Evolutionary conservation across 2,797 vertebrate species (phyloP).

Genomic region (Balearica regulorum): DNA sequence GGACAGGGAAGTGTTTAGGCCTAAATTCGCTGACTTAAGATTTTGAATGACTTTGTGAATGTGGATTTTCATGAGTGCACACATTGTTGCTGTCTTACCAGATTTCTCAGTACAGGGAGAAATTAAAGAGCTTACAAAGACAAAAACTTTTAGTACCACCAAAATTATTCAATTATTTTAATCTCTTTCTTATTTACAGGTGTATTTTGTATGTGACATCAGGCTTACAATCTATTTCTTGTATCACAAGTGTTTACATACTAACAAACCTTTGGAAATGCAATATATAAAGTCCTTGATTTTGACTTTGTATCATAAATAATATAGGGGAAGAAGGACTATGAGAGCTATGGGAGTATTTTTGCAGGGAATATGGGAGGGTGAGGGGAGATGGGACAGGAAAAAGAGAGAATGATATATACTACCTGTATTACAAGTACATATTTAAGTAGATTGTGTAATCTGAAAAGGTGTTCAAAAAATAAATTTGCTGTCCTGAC

Average conservation of each 20-base stretch:
- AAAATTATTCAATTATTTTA: background rate
- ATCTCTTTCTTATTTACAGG: background rate
- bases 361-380: background rate
- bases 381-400: fast-evolving
- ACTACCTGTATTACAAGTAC: background rate
- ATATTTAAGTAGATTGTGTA: background rate
- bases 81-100: background rate
- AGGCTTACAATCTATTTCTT: background rate
- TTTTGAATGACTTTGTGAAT: background rate
- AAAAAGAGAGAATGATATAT: background rate
- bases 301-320: background rate
- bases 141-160: background rate
- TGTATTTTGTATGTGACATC: background rate
- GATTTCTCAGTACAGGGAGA: background rate
- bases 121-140: background rate
- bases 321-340: background rate
- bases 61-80: background rate
- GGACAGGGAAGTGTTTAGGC: background rate
- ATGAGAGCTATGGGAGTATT: background rate
- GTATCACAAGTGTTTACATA: background rate
- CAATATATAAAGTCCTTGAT: background rate
- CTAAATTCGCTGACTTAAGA: background rate
- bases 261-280: background rate
- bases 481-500: background rate
- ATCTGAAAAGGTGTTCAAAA: background rate